These are phyloP conservation scores for Hetaerina americana DNA, from an alignment of 1,140 invertebrate species.

Conservation along the genomic window DNA sequence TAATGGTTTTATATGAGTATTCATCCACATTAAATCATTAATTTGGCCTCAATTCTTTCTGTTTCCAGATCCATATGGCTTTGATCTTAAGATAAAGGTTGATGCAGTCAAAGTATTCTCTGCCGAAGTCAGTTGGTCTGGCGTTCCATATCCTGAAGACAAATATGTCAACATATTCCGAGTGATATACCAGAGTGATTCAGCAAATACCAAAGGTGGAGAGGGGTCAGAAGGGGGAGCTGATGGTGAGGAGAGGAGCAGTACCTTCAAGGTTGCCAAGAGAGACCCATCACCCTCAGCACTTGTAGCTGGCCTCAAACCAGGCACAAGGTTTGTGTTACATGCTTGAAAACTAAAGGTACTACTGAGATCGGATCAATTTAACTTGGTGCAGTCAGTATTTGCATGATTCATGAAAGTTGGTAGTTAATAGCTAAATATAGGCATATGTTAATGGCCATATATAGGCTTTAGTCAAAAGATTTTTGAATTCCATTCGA, in stretches of 20 bases:
- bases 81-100: constrained; percentile 60
- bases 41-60: too few species aligned
- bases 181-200: constrained; percentile 66
- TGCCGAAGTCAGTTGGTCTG: constrained; percentile 64
- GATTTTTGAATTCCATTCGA: too few species aligned
- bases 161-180: constrained; percentile 84
- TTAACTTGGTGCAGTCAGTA: background rate
- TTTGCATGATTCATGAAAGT: background rate
- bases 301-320: constrained; percentile 59
- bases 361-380: background rate
- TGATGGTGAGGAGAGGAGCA: constrained; percentile 58
- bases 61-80: constrained; percentile 58
- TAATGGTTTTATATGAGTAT: too few species aligned
- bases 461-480: too few species aligned
- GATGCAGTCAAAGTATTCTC: constrained; percentile 57
- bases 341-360: background rate
- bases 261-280: constrained; percentile 70
- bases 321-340: constrained; percentile 46
- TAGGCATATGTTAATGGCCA: background rate
- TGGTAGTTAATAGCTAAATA: background rate
- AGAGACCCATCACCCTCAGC: constrained; percentile 42
- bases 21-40: too few species aligned
- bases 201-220: constrained; percentile 12
- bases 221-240: constrained; percentile 21
- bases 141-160: constrained; percentile 72